Evolutionary conservation across 2,113 vertebrate species (phyloP).

Genomic region (Gymnorhina tibicen): DNA sequence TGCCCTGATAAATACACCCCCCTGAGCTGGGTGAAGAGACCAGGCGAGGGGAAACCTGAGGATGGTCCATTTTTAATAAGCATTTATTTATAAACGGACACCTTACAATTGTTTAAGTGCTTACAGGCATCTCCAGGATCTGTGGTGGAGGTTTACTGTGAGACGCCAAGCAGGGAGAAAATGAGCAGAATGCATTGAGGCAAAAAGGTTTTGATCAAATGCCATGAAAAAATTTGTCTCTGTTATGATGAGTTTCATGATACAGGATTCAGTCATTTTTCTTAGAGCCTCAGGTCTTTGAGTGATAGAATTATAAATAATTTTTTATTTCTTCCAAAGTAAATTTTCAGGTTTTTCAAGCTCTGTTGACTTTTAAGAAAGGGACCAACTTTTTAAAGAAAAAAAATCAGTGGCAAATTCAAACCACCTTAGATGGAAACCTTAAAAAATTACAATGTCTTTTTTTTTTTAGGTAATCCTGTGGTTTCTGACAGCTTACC

Average conservation of each 20-base stretch:
- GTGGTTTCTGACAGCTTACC: slow-evolving; percentile 16
- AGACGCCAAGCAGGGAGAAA: background rate
- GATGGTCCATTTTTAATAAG: background rate
- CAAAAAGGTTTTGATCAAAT: background rate
- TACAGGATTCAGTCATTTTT: background rate
- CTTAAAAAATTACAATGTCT: background rate
- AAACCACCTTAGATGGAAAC: background rate
- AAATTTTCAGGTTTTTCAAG: background rate
- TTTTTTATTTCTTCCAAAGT: background rate
- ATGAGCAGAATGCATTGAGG: background rate
- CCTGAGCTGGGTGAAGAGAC: background rate
- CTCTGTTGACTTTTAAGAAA: background rate
- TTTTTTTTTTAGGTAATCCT: background rate
- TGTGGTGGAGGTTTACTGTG: background rate
- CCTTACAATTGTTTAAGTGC: background rate
- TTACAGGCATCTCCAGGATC: background rate
- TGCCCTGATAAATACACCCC: background rate
- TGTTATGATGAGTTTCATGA: background rate
- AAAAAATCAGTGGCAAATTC: background rate
- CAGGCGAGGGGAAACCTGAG: background rate
- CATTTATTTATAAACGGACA: background rate
- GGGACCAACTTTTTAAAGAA: background rate
- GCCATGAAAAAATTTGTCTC: background rate
- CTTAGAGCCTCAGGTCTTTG: background rate
- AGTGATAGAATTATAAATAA: background rate